Evolutionary conservation across 2,888 invertebrate species (phyloP).

Genomic region (Dascillus cervinus): DNA sequence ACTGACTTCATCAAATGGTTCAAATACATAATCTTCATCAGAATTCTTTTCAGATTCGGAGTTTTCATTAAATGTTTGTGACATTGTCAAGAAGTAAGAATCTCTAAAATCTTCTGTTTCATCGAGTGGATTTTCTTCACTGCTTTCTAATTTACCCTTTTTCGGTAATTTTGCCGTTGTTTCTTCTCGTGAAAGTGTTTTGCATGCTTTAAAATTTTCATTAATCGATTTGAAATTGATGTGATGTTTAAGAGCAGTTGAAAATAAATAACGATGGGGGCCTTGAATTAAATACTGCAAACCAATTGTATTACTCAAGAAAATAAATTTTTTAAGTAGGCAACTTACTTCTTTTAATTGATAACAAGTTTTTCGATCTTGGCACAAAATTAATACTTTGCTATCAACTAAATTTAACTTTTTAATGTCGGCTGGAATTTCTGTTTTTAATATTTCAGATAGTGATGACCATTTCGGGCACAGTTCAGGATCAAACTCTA

Average conservation of each 20-base stretch:
- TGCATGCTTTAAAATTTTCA: slow-evolving; percentile 44
- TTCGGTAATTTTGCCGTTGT: slow-evolving; percentile 21
- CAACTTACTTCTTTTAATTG: slow-evolving; percentile 58
- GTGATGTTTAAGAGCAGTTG: slow-evolving; percentile 53
- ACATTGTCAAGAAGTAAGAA: slow-evolving; percentile 63
- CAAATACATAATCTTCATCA: slow-evolving; percentile 43
- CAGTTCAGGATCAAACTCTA: slow-evolving; percentile 73
- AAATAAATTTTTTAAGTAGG: background rate
- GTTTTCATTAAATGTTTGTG: slow-evolving; percentile 42
- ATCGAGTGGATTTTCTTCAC: slow-evolving; percentile 26
- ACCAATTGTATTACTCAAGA: slow-evolving; percentile 1
- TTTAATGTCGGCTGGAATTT: slow-evolving; percentile 71
- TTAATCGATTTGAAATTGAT: slow-evolving; percentile 51
- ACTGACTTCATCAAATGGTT: slow-evolving; percentile 55
- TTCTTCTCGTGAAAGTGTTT: slow-evolving; percentile 24
- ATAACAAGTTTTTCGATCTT: slow-evolving; percentile 73
- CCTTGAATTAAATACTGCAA: slow-evolving; percentile 54
- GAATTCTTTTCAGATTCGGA: slow-evolving; percentile 19
- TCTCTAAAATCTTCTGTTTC: slow-evolving; percentile 49
- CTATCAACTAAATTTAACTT: slow-evolving; percentile 43
- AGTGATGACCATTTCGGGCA: slow-evolving; percentile 88
- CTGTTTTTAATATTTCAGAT: slow-evolving; percentile 67
- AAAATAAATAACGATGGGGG: slow-evolving; percentile 54
- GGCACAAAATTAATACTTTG: slow-evolving; percentile 76
- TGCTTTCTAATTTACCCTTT: slow-evolving; percentile 11